Percentiles rank a stretch among this genome's conserved stretches.
These are phyloP conservation scores for Epistrophella euchroma DNA, from an alignment of 2,888 invertebrate species.

Conservation along the genomic window DNA sequence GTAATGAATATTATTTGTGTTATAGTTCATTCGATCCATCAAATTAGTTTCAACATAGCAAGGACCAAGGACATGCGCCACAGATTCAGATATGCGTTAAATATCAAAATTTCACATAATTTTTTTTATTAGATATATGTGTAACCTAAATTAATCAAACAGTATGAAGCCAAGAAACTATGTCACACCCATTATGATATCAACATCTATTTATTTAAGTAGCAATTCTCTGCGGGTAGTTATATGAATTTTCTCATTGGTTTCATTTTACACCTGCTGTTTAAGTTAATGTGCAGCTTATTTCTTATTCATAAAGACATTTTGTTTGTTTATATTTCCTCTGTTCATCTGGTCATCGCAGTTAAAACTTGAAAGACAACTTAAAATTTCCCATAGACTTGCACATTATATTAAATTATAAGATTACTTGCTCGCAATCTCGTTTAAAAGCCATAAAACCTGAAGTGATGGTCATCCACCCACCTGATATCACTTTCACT, in stretches of 20 bases:
- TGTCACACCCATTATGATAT: background rate
- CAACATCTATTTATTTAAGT: background rate
- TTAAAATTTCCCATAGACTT: constrained; percentile 19
- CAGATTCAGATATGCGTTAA: background rate
- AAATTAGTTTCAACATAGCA: too few species aligned
- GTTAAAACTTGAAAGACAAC: constrained; percentile 15
- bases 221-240: background rate
- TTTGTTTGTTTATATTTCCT: constrained; percentile 31
- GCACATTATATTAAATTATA: constrained; percentile 3
- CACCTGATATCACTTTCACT: constrained; percentile 16
- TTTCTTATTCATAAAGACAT: background rate
- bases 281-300: background rate
- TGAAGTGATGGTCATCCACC: background rate
- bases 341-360: constrained; percentile 15
- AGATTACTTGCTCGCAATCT: constrained; percentile 9
- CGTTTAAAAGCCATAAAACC: background rate
- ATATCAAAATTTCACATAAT: background rate
- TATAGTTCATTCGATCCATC: too few species aligned
- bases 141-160: background rate
- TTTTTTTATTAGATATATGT: too few species aligned
- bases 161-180: background rate
- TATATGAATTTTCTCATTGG: background rate
- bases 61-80: too few species aligned
- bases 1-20: too few species aligned
- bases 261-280: constrained; percentile 8